These are phyloP conservation scores for Chironomus tepperi DNA, from an alignment of 1,140 invertebrate species.

Conservation along the genomic window DNA sequence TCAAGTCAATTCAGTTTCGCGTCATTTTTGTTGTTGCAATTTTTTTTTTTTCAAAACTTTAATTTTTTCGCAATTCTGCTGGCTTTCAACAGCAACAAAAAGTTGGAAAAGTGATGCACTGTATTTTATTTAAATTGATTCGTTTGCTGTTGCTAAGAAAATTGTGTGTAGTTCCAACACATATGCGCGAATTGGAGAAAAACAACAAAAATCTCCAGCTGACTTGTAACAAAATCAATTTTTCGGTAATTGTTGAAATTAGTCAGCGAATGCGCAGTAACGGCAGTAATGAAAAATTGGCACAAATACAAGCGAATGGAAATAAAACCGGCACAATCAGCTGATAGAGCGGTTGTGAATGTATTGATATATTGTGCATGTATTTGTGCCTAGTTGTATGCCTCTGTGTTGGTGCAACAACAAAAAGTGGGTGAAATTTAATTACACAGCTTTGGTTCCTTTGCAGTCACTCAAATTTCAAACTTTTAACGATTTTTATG, in stretches of 20 bases:
- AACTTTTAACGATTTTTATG: too few species aligned
- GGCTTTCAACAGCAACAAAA: background rate
- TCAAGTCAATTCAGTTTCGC: too few species aligned
- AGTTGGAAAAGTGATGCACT: background rate
- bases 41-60: too few species aligned
- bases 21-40: too few species aligned
- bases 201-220: background rate
- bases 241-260: background rate
- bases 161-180: too few species aligned
- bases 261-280: background rate
- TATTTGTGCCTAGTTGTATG: background rate
- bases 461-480: too few species aligned
- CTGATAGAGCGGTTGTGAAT: background rate
- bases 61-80: too few species aligned
- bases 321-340: background rate
- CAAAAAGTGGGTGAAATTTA: constrained; percentile 7
- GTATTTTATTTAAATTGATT: background rate
- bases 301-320: background rate
- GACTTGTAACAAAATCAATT: background rate
- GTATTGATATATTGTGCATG: background rate
- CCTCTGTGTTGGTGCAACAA: background rate
- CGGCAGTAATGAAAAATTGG: background rate
- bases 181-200: too few species aligned
- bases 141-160: background rate
- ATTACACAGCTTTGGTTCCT: background rate